Evolutionary conservation across 2,888 invertebrate genomes (phyloP), one percentile per base, ranked within the genome.

Genomic region (Metallyticus violacea): DNA sequence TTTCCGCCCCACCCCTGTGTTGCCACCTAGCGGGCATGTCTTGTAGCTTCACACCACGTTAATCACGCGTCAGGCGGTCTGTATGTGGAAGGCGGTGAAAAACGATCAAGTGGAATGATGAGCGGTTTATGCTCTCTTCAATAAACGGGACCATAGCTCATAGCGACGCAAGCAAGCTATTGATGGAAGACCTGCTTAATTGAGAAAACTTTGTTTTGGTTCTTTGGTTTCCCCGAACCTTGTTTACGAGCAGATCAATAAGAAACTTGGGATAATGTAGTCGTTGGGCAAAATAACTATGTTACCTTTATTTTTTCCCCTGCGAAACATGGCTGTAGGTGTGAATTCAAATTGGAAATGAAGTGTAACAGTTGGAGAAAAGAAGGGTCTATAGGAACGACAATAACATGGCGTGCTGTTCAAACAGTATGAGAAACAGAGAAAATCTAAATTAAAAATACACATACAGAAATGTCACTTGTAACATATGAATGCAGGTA

Each of bases 51-150:
- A 85, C 85, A 87, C 79, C 79, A 40, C 87, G 85, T 87, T 86
- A 87, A 87, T 87, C 87, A 86, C 85, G 77, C 87, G 87, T 86
- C 86, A 79, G 87, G 87, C 27, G 87, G 87, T 87, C 87, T 40
- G 22, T 28, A 29, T 76, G 7, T 77, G 40, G 85, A 82, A 85
- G 87, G 87, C 82, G 85, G 85, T 81, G 85, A 87, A 78, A 76
- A 83, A 86, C 79, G 80, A 80, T 29, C 80, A 80, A 26, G 22
- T 80, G 28, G 29, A 80, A 29, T 80, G 80, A 80, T 80, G 40
- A 62, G 40, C 40, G 40, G 40, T 62, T 62, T 62, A 62, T 62
- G 40, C 40, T 22, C 40, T 62, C 40, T 62, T 62, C 40, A 62
- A 62, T 62, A 62, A 62, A 62, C 40, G 40, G 40, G 40, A 15